These are phyloP conservation scores for Hippocampus zosterae DNA, from an alignment of 2,113 vertebrate species.

Conservation along the genomic window DNA sequence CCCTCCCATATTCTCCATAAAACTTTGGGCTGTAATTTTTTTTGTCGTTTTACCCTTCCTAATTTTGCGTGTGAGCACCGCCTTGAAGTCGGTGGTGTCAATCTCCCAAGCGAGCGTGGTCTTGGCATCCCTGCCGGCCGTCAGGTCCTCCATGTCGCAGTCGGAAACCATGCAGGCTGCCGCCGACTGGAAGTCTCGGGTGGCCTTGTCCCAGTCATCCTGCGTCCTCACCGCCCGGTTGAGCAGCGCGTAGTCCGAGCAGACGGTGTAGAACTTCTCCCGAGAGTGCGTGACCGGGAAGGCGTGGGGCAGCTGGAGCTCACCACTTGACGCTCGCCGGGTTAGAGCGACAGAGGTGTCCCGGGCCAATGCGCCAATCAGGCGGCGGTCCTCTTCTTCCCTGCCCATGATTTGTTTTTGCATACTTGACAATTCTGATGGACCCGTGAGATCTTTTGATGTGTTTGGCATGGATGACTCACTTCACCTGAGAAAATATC, in stretches of 20 bases:
- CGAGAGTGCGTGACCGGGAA: conserved; percentile 93
- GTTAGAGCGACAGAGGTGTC: conserved; percentile 62
- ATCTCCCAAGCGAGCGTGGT: conserved; percentile 94
- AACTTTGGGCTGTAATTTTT: background rate
- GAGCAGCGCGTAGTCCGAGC: conserved; percentile 93
- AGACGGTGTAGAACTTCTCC: conserved; percentile 97
- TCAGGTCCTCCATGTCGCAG: conserved; percentile 76
- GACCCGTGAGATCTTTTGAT: conserved; percentile 78
- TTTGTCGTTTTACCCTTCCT: conserved; percentile 77
- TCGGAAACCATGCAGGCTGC: conserved; percentile 71
- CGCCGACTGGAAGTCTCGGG: conserved; percentile 48
- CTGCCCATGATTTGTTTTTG: conserved; percentile 62
- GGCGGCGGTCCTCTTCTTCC: conserved; percentile 55
- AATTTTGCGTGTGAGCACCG: conserved; percentile 76
- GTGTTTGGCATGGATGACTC: conserved; percentile 87
- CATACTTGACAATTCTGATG: conserved; percentile 63
- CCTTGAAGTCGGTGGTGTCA: conserved; percentile 90
- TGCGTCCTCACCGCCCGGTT: conserved; percentile 83
- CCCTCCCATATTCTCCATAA: background rate
- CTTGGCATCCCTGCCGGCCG: conserved; percentile 69
- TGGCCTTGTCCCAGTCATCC: conserved; percentile 64
- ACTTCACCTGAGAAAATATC: conserved; percentile 10
- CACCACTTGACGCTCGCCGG: conserved; percentile 76
- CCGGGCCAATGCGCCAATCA: conserved; percentile 68
- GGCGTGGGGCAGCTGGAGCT: conserved; percentile 86